Conservation (phyloP, 1,140 invertebrate genomes). For the Macrobrachium rosenbergii region DNA sequence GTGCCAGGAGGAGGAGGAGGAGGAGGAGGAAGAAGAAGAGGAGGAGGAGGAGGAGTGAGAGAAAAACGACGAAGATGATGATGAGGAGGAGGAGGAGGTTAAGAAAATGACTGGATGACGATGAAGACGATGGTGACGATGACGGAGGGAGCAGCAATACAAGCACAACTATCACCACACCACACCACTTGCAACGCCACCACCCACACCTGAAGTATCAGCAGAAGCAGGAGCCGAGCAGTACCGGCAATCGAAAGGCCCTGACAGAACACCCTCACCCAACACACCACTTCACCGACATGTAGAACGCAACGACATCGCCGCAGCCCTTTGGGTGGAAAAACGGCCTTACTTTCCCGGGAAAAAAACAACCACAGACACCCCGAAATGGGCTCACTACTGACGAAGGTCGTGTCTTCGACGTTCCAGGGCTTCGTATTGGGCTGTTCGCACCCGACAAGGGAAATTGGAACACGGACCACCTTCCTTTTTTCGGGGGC, state of each 20-base stretch:
- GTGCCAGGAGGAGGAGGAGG: constrained; percentile 45
- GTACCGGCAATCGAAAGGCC: constrained; percentile 16
- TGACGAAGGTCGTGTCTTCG: background rate
- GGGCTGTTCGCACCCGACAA: background rate
- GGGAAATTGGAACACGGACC: too few species aligned
- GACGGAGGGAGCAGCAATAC: too few species aligned
- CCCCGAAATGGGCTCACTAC: background rate
- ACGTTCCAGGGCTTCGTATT: background rate
- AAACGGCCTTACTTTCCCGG: too few species aligned
- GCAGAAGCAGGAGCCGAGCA: constrained; percentile 20
- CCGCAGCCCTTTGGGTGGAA: too few species aligned
- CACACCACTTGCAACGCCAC: too few species aligned
- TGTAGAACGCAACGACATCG: background rate
- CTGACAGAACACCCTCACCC: constrained; percentile 16
- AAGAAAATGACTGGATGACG: background rate
- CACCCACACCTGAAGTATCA: background rate
- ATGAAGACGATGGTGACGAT: too few species aligned
- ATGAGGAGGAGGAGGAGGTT: background rate
- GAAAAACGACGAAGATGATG: too few species aligned
- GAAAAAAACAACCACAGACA: background rate
- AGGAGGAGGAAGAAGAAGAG: constrained; percentile 7
- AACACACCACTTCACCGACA: constrained; percentile 33
- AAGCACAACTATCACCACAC: too few species aligned
- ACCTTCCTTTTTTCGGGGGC: too few species aligned
- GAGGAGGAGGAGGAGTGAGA: background rate